Base-by-base conservation (phyloP, 2,113 vertebrate genomes). In the Corythaeola cristata region DNA sequence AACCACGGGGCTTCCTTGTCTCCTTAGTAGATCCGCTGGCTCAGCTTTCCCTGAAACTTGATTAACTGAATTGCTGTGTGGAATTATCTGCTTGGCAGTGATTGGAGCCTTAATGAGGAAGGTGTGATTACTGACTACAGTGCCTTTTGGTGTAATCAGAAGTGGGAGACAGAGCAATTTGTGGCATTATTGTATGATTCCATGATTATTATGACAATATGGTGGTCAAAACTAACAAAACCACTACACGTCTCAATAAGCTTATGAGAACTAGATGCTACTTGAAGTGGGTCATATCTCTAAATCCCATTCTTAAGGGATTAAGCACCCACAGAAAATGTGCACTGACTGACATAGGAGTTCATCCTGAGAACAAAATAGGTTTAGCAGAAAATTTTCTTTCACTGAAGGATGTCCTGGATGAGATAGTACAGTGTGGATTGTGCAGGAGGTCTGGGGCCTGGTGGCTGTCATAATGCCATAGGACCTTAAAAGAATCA, bases 401-500 rank as follows among this genome's bases (percentile, higher is more conserved):
- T 52, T 7, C 3, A 23, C 35, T 63, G 26, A 53, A 74, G 7
- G 5, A 44, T 4, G 4, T 67, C 24, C 22, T 75, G 15, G 21
- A 33, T 69, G 50, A 90, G 39, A 50, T 21, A 39, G 3, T 18
- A 24, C 4, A 4, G 12, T n/a, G 12, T 74, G 16, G 15, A 12
- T 9, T 58, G 4, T 50, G 30, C 20, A 59, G 49, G 24, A 73
- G 4, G 8, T 88, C 63, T 58, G 39, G 22, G 28, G 8, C 28
- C 17, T 80, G 50, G 12, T 50, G 41, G 41, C 20, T 0, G 0
- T 3, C 73, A 8, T 17, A 64, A 15, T 32, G 3, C 3, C 4
- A 0, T 35, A 49, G 52, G 19, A 33, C 19, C n/a, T 67, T 80
- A 52, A 85, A 88, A 76, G 55, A 79, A 75, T 23, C 39, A 17